Conservation (phyloP, 2,888 invertebrate genomes). For the Exephanes ischioxanthus region DNA sequence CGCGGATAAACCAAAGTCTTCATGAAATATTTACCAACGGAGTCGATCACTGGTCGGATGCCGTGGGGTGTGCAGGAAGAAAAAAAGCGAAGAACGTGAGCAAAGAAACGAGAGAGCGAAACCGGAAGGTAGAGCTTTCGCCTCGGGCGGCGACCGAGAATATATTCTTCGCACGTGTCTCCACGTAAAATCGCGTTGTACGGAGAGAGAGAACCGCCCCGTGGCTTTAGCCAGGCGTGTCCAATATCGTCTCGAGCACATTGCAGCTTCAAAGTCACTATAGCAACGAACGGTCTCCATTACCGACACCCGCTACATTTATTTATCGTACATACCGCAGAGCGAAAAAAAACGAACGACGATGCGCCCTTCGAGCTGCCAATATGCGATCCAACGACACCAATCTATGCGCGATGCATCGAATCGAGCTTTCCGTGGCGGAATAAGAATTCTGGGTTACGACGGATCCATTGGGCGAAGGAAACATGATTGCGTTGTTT, state of each 20-base stretch:
- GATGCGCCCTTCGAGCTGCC: slow-evolving; percentile 34
- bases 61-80: slow-evolving; percentile 38
- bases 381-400: slow-evolving; percentile 47
- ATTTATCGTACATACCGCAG: slow-evolving; percentile 44
- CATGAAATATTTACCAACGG: slow-evolving; percentile 62
- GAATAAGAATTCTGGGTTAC: slow-evolving; percentile 41
- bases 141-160: slow-evolving; percentile 28
- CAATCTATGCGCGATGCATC: slow-evolving; percentile 24
- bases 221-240: slow-evolving; percentile 48
- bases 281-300: slow-evolving; percentile 51
- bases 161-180: slow-evolving; percentile 68
- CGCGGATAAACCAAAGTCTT: slow-evolving; percentile 58
- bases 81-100: slow-evolving; percentile 18
- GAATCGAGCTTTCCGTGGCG: slow-evolving; percentile 12
- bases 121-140: slow-evolving; percentile 28
- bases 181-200: slow-evolving; percentile 28
- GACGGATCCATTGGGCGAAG: neutral
- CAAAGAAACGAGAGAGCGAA: slow-evolving; percentile 11
- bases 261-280: slow-evolving; percentile 32
- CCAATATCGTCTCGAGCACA: slow-evolving; percentile 62
- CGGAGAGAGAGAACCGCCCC: slow-evolving; percentile 38
- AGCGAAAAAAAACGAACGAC: slow-evolving; percentile 24
- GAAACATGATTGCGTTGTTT: slow-evolving; percentile 59
- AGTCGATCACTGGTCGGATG: slow-evolving; percentile 33
- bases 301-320: slow-evolving; percentile 65